These are phyloP conservation scores for Squalus acanthias DNA, from an alignment of 2,797 vertebrate species.

Conservation along the genomic window DNA sequence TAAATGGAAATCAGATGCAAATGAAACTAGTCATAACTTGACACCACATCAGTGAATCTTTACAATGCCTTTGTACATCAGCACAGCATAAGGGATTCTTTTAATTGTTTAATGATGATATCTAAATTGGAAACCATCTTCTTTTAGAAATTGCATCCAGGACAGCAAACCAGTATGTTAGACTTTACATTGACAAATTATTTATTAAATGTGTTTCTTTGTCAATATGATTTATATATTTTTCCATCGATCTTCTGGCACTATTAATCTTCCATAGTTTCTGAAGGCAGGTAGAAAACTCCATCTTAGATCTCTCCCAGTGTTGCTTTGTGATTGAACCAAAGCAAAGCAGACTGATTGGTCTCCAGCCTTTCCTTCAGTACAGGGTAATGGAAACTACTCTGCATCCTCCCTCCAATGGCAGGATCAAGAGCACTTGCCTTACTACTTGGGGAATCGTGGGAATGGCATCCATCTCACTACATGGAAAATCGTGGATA, in stretches of 20 bases:
- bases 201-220: not conserved
- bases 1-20: not conserved
- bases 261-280: not conserved
- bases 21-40: not conserved
- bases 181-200: not conserved
- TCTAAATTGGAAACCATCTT: not conserved
- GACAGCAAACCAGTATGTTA: too few species aligned
- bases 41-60: constrained; percentile 1
- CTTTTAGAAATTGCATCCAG: not conserved
- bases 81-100: not conserved
- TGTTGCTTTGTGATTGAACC: not conserved
- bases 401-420: not conserved
- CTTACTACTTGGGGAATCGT: not conserved
- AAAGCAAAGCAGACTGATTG: not conserved
- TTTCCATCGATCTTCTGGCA: not conserved
- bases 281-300: not conserved
- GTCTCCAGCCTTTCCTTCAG: not conserved
- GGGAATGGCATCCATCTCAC: not conserved
- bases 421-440: not conserved
- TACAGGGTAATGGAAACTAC: not conserved
- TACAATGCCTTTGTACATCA: not conserved
- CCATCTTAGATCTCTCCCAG: too few species aligned
- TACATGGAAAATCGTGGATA: not conserved
- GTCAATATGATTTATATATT: not conserved
- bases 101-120: not conserved